Base-by-base conservation (phyloP, 2,888 invertebrate genomes). In the Pheosia gnoma region DNA sequence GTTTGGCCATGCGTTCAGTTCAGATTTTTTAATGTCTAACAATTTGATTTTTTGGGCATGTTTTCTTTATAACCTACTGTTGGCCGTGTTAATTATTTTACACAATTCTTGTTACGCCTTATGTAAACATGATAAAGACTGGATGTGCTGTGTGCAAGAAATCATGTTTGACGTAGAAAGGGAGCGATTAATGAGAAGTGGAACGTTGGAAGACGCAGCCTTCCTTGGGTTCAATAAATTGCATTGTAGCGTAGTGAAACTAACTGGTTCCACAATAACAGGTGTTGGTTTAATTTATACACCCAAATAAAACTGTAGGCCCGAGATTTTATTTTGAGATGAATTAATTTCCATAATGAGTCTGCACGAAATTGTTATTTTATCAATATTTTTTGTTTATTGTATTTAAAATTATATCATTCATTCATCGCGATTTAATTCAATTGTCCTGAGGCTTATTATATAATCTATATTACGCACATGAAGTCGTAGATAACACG, bases 141-240 rank as follows among this genome's bases (percentile, higher is more conserved):
- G 55, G 59, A 60, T 62, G 51, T 41, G 47, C 49, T 66, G 52
- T 55, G 43, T 65, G 58, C 65, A 80, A 82, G 81, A 83, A 81
- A 83, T 80, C 78, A 70, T 74, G 75, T 77, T 79, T 81, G 81
- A 82, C 77, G 79, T 75, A 78, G 82, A 81, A 80, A 79, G 70
- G 71, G 57, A 65, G 59, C 71, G 76, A 81, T 79, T 78, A 77
- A 71, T 57, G 67, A 62, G 66, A 65, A 72, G 63, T 68, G 65
- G 62, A 69, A 57, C 59, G 63, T 63, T 60, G 60, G 60, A 56
- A 55, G 58, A 36, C 13, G 58, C 51, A 51, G 11, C 47, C 47
- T 47, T 47, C 11, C 11, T n/a, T 11, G n/a, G n/a, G 47, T 47
- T 11, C 47, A 11, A 11, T 47, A 57, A 60, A 64, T 61, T 13